Evolutionary conservation across 2,797 vertebrate genomes (phyloP), one percentile per base, ranked within the genome.

Genomic region (Sebastes miniatus): DNA sequence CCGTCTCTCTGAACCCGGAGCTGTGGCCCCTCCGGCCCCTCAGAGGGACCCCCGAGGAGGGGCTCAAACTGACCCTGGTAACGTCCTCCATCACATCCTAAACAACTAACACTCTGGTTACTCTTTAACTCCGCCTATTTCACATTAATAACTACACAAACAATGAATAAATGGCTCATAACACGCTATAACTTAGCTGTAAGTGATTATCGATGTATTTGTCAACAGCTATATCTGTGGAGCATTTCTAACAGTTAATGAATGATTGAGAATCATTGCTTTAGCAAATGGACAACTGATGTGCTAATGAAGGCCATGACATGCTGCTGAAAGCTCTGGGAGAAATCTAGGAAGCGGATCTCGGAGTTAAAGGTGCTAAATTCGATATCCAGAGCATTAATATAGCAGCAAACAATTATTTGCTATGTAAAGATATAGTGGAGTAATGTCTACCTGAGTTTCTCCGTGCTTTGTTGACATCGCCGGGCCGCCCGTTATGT

Each of bases 1-100:
- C 18, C 2, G 0, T 22, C 18, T 88, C 84, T 66, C 72, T 96
- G 25, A 87, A 94, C 29, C 77, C 96, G 77, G 94, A 93, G 0
- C 87, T 96, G 25, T 96, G 94, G 76, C 65, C 0, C 83, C 58
- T 91, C 91, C 31, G 88, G 94, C 3, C 69, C 91, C 57, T 80
- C 61, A 0, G 89, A 94, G 83, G 92, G 82, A 0, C 88, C 93
- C 75, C 81, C 95, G 29, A 32, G 92, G 95, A 25, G 90, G 87
- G 66, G 87, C 92, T 81, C 88, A 80, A 43, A 79, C 90, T 52
- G 76, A 86, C 67, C 73, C 79, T 72, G 82, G 93, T 93, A 90
- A 77, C 12, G 2, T 29, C 11, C 8, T 56, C 29, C 11, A 58
- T 25, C 59, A 68, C 14, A 0, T 43, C 36, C 52, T 29, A 22